These are phyloP conservation scores for Bhutanitis thaidina DNA, from an alignment of 2,888 invertebrate genomes.

Conservation along the genomic window DNA sequence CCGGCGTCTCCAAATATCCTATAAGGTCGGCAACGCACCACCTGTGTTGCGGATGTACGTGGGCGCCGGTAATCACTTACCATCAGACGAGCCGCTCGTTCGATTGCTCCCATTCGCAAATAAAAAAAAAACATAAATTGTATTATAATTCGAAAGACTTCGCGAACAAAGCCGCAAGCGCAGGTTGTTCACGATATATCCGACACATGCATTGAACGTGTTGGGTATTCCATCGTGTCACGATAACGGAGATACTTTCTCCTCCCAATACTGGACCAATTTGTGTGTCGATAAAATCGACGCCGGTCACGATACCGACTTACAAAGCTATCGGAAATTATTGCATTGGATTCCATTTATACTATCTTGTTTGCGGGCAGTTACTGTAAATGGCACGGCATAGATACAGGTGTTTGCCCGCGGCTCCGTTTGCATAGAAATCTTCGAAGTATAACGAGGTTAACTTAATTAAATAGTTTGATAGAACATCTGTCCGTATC, in stretches of 20 bases:
- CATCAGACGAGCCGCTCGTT: no score
- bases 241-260: constrained; percentile 36
- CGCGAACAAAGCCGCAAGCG: no score
- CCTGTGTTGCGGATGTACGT: no score
- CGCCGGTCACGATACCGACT: background rate
- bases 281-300: constrained; percentile 27
- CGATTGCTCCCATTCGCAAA: no score
- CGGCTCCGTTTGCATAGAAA: background rate
- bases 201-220: constrained; percentile 1
- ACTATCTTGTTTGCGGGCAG: background rate
- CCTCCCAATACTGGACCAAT: constrained; percentile 31
- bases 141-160: no score
- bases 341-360: constrained; percentile 1
- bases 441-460: background rate
- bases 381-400: background rate
- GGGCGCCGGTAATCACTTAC: no score
- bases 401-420: background rate
- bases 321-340: constrained; percentile 5
- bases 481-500: background rate
- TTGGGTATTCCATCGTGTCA: constrained; percentile 30
- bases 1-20: no score
- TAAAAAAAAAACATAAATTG: no score
- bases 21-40: no score
- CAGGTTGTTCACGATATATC: no score
- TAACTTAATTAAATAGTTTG: background rate